Base-by-base conservation (phyloP, 2,888 invertebrate genomes). In the Gisinianus flammeolus region DNA sequence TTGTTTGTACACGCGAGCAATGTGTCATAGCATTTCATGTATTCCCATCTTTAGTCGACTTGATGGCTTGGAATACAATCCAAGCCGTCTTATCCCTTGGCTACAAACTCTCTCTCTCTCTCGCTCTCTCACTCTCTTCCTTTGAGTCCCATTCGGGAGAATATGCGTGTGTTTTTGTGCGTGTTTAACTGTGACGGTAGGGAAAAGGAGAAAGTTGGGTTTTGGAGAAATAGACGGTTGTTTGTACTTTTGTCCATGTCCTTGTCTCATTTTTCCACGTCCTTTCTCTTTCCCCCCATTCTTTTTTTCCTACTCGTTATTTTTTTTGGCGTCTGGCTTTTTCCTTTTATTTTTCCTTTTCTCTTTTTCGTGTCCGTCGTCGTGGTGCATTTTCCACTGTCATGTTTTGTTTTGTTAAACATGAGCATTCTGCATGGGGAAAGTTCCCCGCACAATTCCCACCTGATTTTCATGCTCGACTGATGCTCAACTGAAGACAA, bases 391-490 rank as follows among this genome's bases (percentile, higher is more conserved):
- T 62, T 16, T 35, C 68, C 10, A 19, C 68, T 68, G 31, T 31
- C 33, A 33, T 67, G 67, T 67, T 19, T 31, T 33, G 2, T 31
- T 31, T 2, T 67, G n/a, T 67, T 67, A 62, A 62, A 24, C 22
- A 26, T 28, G 0, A 26, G 26, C 26, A 16, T 28, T 28, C 28
- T 26, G n/a, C n/a, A n/a, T n/a, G n/a, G n/a, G 10, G 62, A 24
- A 19, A 44, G 6, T 44, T 44, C 28, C 6, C 24, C 64, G 6
- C 26, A 62, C 26, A 58, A 56, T 33, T 33, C 71, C 71, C 71
- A 54, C 56, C 54, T 71, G 71, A 58, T 70, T 70, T 71, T 71
- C 31, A 56, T 31, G 69, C 69, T 24, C 52, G 24, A 52, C 68
- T 66, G 30, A 22, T 4, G 35, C 44, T 44, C 68, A 67, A 67